Evolutionary conservation across 2,888 invertebrate species (phyloP).

Genomic region (Melitaea athalia): DNA sequence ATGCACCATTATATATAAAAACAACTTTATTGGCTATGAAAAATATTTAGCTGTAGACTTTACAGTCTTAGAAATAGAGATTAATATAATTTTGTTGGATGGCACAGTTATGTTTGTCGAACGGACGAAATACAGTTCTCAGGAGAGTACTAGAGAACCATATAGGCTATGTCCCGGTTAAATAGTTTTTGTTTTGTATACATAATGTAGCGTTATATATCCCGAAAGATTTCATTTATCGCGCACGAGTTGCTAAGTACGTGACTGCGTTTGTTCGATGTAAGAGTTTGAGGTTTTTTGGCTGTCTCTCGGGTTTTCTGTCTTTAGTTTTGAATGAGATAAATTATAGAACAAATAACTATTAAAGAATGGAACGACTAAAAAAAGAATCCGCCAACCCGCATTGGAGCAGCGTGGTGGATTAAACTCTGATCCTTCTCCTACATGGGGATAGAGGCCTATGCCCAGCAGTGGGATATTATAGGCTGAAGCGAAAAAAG

Average conservation of each 20-base stretch:
- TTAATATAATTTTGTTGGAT: neutral
- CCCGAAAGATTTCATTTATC: slow-evolving; percentile 2
- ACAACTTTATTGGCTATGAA: slow-evolving; percentile 28
- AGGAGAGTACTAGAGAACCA: slow-evolving; percentile 40
- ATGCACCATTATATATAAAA: slow-evolving; percentile 46
- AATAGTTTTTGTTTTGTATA: slow-evolving; percentile 51
- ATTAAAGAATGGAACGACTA: neutral
- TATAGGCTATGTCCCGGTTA: slow-evolving; percentile 42
- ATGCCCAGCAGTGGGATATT: too few species aligned
- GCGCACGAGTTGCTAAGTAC: neutral
- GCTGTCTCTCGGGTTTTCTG: neutral
- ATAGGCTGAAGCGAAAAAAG: too few species aligned
- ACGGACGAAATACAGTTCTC: slow-evolving; percentile 51
- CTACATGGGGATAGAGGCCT: too few species aligned
- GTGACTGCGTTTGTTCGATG: slow-evolving; percentile 1
- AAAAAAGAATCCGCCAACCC: too few species aligned
- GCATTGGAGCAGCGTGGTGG: too few species aligned
- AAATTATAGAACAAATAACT: neutral
- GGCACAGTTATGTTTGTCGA: slow-evolving; percentile 44
- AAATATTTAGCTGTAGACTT: slow-evolving; percentile 4
- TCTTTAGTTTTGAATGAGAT: neutral
- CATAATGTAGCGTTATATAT: slow-evolving; percentile 5
- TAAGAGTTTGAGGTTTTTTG: slow-evolving; percentile 5
- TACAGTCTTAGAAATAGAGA: slow-evolving; percentile 8
- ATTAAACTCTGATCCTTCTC: too few species aligned